Conservation (phyloP, 2,888 invertebrate species). For the Rotaria macrura region DNA sequence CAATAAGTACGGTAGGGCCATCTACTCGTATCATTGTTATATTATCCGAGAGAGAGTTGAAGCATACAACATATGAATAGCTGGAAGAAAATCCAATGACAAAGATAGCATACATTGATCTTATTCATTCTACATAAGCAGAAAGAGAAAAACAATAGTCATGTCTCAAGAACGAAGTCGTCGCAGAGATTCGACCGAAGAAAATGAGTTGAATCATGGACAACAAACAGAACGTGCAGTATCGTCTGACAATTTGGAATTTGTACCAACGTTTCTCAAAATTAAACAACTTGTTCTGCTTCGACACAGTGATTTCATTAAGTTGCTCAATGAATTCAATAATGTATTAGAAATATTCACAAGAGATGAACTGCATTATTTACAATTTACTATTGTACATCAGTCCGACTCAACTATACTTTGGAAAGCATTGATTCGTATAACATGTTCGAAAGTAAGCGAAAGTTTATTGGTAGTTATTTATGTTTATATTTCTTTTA, state of each 20-base stretch:
- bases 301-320: not conserved
- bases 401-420: not conserved
- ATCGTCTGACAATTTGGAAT: not conserved
- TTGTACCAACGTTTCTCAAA: not conserved
- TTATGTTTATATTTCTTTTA: too few species aligned
- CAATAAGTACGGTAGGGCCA: not conserved
- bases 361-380: not conserved
- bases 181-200: not conserved
- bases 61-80: too few species aligned
- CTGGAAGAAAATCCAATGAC: too few species aligned
- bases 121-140: not conserved
- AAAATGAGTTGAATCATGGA: not conserved
- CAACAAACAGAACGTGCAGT: not conserved
- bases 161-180: not conserved
- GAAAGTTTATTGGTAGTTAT: too few species aligned
- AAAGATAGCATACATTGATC: not conserved
- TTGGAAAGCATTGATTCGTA: conserved; percentile 4
- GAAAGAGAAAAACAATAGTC: not conserved
- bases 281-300: not conserved
- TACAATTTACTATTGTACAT: not conserved
- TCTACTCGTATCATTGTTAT: not conserved
- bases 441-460: not conserved
- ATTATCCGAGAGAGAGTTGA: too few species aligned
- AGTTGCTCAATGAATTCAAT: not conserved
- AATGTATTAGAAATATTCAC: not conserved